A percentile compares a stretch with the other conserved stretches of the same genome.
Evolutionary conservation across 2,797 vertebrate species (phyloP).

Genomic region (Lycodopsis pacificus): DNA sequence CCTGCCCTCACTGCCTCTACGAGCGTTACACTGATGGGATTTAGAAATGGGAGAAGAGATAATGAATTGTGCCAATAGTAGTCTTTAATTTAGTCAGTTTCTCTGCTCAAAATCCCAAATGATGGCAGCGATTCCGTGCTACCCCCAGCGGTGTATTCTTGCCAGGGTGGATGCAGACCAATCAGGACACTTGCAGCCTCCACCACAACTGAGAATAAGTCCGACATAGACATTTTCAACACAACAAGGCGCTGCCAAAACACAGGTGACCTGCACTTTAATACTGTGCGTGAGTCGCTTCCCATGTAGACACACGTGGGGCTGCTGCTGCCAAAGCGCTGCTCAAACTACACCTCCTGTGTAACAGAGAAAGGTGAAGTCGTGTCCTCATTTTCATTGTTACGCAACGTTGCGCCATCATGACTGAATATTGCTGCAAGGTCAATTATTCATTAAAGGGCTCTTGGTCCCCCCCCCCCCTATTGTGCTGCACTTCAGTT

Average conservation of each 20-base stretch:
- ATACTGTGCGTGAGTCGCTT: background rate
- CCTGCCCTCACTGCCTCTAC: slow-evolving; percentile 6
- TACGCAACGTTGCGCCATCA: slow-evolving; percentile 50
- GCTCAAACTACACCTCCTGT: background rate
- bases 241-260: background rate
- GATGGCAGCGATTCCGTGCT: background rate
- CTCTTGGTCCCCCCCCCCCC: slow-evolving; percentile 42
- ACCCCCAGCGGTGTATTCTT: background rate
- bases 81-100: slow-evolving; percentile 29
- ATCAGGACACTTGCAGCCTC: background rate
- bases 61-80: slow-evolving; percentile 24
- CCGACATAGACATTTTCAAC: background rate
- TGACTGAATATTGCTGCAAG: slow-evolving; percentile 46
- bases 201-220: background rate
- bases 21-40: slow-evolving; percentile 17
- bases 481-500: slow-evolving; percentile 16
- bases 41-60: slow-evolving; percentile 13
- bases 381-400: slow-evolving; percentile 24
- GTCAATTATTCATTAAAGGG: slow-evolving; percentile 56
- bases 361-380: slow-evolving; percentile 14
- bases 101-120: slow-evolving; percentile 21
- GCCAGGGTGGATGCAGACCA: background rate
- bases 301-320: background rate
- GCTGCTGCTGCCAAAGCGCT: background rate
- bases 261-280: background rate